Base-by-base conservation (phyloP, 2,113 vertebrate genomes). In the Uropsilus gracilis region DNA sequence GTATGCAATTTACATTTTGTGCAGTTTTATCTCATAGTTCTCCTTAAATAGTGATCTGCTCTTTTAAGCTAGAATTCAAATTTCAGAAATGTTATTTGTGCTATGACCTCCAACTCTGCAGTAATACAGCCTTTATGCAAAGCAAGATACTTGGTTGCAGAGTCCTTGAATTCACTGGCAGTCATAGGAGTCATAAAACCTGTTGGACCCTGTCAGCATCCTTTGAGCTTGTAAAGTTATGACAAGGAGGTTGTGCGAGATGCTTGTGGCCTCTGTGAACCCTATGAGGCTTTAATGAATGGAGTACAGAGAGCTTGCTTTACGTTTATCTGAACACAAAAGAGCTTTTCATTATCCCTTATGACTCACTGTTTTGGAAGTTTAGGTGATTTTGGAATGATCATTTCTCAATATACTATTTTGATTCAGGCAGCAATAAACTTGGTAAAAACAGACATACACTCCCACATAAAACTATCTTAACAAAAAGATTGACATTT, bases 1-100 rank as follows among this genome's bases (percentile, higher is more conserved):
- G 8, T 53, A 37, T 95, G 61, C 66, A 66, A 59, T 94, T 96
- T 80, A 76, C 44, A 73, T 91, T 91, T 89, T 42, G 4, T 80
- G 37, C 9, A 8, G 42, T 66, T 86, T 89, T 44, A 53, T 86
- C 26, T 16, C 28, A 42, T 66, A 75, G 18, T 2, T 89, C 39
- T 57, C 53, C 53, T 96, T 78, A 76, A 84, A 68, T 90, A 63
- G 46, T 61, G 10, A 84, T 6, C 18, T 82, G 1, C 5, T 78
- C 63, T 75, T 75, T 80, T 61, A n/a, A 94, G 5, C 34, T 93
- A 59, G 39, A 69, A 83, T 80, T 71, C 28, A 87, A 32, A 55
- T 72, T 71, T 63, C 20, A 57, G 32, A 63, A 84, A 12, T 92
- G 28, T 73, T n/a, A 78, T 77, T 87, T 59, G 13, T 9, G 6